A percentile compares a stretch with the other conserved stretches of the same genome.
Evolutionary conservation across 1,140 invertebrate genomes (phyloP).

Genomic region (Gryllus bimaculatus): DNA sequence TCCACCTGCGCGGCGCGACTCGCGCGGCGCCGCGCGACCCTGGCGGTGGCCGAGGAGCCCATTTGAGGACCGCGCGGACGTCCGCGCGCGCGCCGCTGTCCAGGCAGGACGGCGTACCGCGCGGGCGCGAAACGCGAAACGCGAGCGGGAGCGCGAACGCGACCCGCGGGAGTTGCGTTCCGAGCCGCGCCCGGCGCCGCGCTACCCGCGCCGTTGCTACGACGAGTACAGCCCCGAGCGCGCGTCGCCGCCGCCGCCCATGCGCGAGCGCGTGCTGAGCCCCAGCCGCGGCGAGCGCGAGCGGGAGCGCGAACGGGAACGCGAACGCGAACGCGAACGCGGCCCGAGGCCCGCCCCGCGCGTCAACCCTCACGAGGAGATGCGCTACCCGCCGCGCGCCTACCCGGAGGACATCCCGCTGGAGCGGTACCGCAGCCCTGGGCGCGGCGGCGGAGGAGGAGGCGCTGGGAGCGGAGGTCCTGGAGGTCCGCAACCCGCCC

Average conservation of each 20-base stretch:
- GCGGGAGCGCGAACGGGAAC: too few relatives aligned
- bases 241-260: neutral
- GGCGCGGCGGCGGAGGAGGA: neutral
- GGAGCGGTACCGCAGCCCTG: constrained; percentile 32
- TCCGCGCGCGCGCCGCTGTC: neutral
- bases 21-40: too few relatives aligned
- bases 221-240: neutral
- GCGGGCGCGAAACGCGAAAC: too few relatives aligned
- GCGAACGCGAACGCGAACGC: too few relatives aligned
- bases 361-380: neutral
- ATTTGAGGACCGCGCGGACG: neutral
- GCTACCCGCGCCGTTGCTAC: neutral
- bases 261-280: neutral
- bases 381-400: neutral
- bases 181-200: neutral
- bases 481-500: neutral
- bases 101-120: too few relatives aligned
- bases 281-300: too few relatives aligned
- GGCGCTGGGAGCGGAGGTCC: neutral
- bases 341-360: too few relatives aligned
- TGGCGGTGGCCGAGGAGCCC: neutral
- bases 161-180: neutral
- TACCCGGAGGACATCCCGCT: constrained; percentile 24
- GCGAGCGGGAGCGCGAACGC: neutral
- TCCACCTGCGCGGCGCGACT: neutral